Evolutionary conservation across 2,888 invertebrate species (phyloP), one percentile per base, ranked within the genome.

Genomic region (Dioctria linearis): DNA sequence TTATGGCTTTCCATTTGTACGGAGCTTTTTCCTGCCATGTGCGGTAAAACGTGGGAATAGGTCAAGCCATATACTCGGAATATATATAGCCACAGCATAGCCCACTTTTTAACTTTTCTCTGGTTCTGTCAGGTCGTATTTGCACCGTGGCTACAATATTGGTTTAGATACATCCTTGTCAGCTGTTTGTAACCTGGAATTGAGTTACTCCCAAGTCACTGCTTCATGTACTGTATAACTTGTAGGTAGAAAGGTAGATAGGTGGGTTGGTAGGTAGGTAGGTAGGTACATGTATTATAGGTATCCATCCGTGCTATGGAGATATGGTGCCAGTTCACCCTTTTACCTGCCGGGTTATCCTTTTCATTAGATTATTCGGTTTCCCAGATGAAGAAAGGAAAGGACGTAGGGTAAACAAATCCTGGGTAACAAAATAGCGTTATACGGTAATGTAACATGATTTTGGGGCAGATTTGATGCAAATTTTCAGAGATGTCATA

Each of bases 1-100:
- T 82, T 82, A 82, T 82, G 80, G 76, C 81, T 81, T 80, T 81
- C 79, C 81, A 80, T 81, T 81, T 80, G 78, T 63, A 42, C 75
- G 43, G n/a, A 54, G 71, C 61, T 81, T 69, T 81, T 78, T 46
- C 67, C 5, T 13, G 25, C 25, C 25, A 57, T 57, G 8, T 57
- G n/a, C 25, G 57, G 57, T 51, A 11, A 51, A 51, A 51, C 8
- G 51, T 6, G 51, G 57, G 63, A 63, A 37, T 63, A 71, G 71
- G 71, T 71, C 71, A 71, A 54, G 54, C 54, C 71, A 40, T 25
- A 25, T 25, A 25, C 25, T 25, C 25, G 25, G 25, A 25, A 25
- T 25, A 25, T 25, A 25, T 25, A 25, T 25, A 25, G 25, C 2
- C 2, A 54, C 54, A 39, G 71, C 39, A 54, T 11, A 11, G 71